Conservation (phyloP, 2,113 vertebrate genomes). For the Cacatua alba region DNA sequence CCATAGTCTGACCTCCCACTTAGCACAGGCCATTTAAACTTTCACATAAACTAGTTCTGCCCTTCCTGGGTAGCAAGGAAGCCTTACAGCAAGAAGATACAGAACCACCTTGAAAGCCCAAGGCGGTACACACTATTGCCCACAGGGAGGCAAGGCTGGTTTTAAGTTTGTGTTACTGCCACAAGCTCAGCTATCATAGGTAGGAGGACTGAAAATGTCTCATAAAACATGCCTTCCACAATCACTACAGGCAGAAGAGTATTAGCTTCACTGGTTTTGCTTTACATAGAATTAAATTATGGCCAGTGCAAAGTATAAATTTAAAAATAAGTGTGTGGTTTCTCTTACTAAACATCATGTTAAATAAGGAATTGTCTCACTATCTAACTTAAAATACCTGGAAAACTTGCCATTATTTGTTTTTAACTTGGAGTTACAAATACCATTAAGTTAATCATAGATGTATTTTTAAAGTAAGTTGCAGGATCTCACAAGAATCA, state of each 20-base stretch:
- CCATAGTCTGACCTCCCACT: not conserved
- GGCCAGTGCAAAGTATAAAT: not conserved
- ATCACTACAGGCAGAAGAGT: not conserved
- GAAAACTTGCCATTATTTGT: not conserved
- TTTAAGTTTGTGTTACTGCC: not conserved
- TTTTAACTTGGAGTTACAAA: not conserved
- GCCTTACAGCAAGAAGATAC: not conserved
- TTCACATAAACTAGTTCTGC: not conserved
- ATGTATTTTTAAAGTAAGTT: not conserved
- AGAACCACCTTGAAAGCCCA: not conserved
- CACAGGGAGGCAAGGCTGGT: not conserved
- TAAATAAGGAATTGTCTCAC: not conserved
- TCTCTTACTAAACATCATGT: not conserved
- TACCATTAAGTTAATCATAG: not conserved
- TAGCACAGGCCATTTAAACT: not conserved
- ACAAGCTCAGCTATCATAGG: not conserved
- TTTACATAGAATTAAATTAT: not conserved
- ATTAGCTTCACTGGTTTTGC: not conserved
- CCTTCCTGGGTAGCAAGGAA: not conserved
- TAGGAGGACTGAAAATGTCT: not conserved
- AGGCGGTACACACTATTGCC: not conserved
- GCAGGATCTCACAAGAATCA: not conserved
- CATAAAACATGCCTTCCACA: not conserved
- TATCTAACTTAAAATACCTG: not conserved
- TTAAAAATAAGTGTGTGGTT: not conserved